Conservation (phyloP, 2,888 invertebrate genomes). For the Agrochola lota region DNA sequence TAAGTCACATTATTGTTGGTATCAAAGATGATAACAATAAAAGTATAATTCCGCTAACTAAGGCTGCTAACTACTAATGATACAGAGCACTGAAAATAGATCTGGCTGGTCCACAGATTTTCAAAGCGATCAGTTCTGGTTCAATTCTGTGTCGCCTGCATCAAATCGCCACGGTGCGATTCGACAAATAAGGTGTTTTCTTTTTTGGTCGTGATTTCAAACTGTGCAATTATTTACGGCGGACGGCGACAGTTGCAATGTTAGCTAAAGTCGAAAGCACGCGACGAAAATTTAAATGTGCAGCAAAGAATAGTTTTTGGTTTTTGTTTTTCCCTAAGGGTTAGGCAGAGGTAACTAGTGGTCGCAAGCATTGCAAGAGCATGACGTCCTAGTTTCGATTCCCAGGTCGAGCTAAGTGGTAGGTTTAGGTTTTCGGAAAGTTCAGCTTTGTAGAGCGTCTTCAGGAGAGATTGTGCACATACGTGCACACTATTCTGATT, state of each 20-base stretch:
- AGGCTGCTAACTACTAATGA: not conserved
- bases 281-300: slow-evolving; percentile 19
- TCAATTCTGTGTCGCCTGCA: slow-evolving; percentile 30
- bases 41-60: not conserved
- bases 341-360: not conserved
- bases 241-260: slow-evolving; percentile 40
- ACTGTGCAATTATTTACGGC: slow-evolving; percentile 50
- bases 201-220: slow-evolving; percentile 38
- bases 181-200: slow-evolving; percentile 42
- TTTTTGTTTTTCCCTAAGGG: not conserved
- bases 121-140: slow-evolving; percentile 38
- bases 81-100: slow-evolving; percentile 5
- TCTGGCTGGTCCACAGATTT: slow-evolving; percentile 25
- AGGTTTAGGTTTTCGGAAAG: not conserved
- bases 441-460: not conserved
- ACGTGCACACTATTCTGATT: not conserved
- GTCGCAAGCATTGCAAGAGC: not conserved
- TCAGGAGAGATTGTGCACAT: not conserved
- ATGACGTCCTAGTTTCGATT: not conserved
- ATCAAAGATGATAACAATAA: not conserved
- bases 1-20: not conserved
- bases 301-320: not conserved
- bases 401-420: not conserved
- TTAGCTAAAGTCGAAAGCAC: slow-evolving; percentile 27
- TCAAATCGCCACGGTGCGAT: slow-evolving; percentile 36